Evolutionary conservation across 2,888 invertebrate species (phyloP).

Genomic region (Conistra vaccinii): DNA sequence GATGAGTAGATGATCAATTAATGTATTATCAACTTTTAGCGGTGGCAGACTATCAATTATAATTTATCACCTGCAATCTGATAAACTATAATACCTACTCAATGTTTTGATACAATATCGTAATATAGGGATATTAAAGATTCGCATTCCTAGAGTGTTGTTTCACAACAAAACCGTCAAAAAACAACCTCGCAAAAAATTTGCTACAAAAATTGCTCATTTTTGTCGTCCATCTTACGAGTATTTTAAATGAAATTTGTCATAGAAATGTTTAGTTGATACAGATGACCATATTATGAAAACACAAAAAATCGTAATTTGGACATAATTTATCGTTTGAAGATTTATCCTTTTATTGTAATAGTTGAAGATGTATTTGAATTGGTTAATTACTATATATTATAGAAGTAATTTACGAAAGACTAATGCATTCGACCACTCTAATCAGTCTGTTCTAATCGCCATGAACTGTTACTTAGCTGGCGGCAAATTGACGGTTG

Average conservation of each 20-base stretch:
- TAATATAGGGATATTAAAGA: constrained; percentile 19
- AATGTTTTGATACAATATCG: constrained; percentile 44
- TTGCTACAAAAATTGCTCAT: too few relatives aligned
- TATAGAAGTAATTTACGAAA: not conserved
- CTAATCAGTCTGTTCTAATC: not conserved
- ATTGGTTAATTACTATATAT: not conserved
- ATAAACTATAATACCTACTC: constrained; percentile 47
- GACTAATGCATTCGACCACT: not conserved
- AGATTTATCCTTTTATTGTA: not conserved
- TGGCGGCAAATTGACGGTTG: not conserved
- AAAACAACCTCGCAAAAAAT: too few relatives aligned
- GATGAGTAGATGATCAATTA: constrained; percentile 61
- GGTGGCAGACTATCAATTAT: constrained; percentile 58
- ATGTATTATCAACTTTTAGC: constrained; percentile 54
- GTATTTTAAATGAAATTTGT: too few relatives aligned
- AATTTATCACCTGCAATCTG: constrained; percentile 55
- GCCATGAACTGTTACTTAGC: not conserved
- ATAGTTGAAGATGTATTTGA: not conserved
- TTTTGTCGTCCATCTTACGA: too few relatives aligned
- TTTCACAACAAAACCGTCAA: not conserved
- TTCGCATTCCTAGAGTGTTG: constrained; percentile 23
- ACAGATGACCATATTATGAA: not conserved
- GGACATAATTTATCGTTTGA: too few relatives aligned
- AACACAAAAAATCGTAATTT: too few relatives aligned
- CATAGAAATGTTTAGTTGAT: too few relatives aligned